phyloP scores from a whole-genome alignment of 2,888 invertebrate genomes.

The Crepidodera aurea region DNA sequence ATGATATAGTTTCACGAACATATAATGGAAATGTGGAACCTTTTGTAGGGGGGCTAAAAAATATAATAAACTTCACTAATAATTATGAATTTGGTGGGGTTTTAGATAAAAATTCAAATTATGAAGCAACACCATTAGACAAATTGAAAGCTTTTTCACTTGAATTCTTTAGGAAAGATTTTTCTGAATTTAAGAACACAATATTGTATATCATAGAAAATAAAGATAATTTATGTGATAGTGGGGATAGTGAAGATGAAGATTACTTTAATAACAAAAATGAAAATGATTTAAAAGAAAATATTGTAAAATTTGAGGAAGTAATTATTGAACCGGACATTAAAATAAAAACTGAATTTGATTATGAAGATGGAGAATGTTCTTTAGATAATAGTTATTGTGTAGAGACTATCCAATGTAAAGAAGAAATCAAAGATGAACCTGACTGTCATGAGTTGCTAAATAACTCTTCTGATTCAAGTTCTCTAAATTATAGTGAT shows the following conservation, averaged over 20 bases:
- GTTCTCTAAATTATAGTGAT: slow-evolving; percentile 31
- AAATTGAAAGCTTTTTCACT: slow-evolving; percentile 56
- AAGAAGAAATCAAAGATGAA: slow-evolving; percentile 39
- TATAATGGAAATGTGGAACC: slow-evolving; percentile 1
- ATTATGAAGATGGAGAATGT: slow-evolving; percentile 41
- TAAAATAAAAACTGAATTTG: slow-evolving; percentile 47
- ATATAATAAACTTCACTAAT: slow-evolving; percentile 57
- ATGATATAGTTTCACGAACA: slow-evolving; percentile 32
- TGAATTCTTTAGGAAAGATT: slow-evolving; percentile 57
- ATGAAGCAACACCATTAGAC: slow-evolving; percentile 54
- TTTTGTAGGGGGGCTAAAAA: slow-evolving; percentile 51
- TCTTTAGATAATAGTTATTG: slow-evolving; percentile 17
- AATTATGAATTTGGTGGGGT: slow-evolving; percentile 57
- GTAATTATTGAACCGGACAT: slow-evolving; percentile 57
- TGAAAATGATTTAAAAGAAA: slow-evolving; percentile 26
- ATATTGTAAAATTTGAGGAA: slow-evolving; percentile 51
- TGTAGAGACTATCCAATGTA: slow-evolving; percentile 33
- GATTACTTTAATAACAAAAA: slow-evolving; percentile 5
- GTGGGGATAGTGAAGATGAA: slow-evolving; percentile 33
- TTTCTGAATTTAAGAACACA: slow-evolving; percentile 55
- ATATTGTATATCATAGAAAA: slow-evolving; percentile 49
- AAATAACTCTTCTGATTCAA: slow-evolving; percentile 8
- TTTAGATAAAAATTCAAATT: slow-evolving; percentile 50
- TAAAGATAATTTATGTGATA: slow-evolving; percentile 27
- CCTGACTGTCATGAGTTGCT: slow-evolving; percentile 22